phyloP scores from a whole-genome alignment of 2,113 vertebrate species.

The Rhombomys opimus region DNA sequence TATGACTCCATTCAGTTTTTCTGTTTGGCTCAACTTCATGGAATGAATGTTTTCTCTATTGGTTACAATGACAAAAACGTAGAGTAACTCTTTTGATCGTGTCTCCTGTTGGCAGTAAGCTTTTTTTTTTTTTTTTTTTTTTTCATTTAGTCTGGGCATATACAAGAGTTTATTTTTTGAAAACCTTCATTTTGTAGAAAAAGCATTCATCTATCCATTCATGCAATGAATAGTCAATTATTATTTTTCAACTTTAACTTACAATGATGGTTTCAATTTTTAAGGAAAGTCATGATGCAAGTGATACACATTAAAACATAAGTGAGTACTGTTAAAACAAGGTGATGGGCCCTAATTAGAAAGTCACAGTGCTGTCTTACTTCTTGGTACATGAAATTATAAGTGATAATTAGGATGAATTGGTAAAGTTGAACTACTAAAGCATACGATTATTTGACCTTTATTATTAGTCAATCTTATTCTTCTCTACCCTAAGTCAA shows the following conservation, averaged over 20 bases:
- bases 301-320: neutral
- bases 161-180: slow-evolving; percentile 21
- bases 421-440: neutral
- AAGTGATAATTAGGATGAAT: neutral
- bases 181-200: neutral
- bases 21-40: slow-evolving; percentile 2
- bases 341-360: neutral
- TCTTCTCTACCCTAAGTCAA: neutral
- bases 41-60: neutral
- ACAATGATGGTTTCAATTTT: neutral
- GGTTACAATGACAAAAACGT: slow-evolving; percentile 7
- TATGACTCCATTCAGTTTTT: neutral
- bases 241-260: neutral
- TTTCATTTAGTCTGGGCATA: neutral
- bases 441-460: neutral
- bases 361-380: slow-evolving; percentile 14
- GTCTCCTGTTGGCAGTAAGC: neutral
- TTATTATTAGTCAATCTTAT: neutral
- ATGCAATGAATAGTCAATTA: neutral
- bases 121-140: slow-evolving; percentile 18
- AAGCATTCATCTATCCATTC: neutral
- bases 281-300: neutral
- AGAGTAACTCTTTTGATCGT: neutral
- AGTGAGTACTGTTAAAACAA: neutral
- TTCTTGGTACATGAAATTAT: slow-evolving; percentile 35